phyloP scores from a whole-genome alignment of 2,888 invertebrate genomes.

The Crocallis elinguaria region DNA sequence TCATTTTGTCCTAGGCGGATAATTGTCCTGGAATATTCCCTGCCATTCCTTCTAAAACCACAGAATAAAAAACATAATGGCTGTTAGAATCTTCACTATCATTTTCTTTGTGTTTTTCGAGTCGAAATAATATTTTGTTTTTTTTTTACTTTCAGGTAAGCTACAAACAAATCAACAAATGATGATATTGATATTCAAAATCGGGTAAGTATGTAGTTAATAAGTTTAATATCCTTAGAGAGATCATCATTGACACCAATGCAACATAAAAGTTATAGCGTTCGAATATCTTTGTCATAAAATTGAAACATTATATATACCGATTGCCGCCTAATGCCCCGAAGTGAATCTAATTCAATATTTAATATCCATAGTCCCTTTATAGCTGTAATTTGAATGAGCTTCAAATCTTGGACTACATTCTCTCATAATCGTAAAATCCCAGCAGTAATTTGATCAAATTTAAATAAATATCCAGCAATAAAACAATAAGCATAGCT shows the following conservation, averaged over 20 bases:
- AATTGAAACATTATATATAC: slow-evolving; percentile 19
- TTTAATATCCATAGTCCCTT: slow-evolving; percentile 32
- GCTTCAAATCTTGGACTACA: slow-evolving; percentile 37
- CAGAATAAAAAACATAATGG: slow-evolving; percentile 29
- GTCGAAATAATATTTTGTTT: slow-evolving; percentile 22
- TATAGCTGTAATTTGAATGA: slow-evolving; percentile 35
- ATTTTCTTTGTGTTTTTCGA: slow-evolving; percentile 13
- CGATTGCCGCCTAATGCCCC: slow-evolving; percentile 25
- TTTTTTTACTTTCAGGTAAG: slow-evolving; percentile 62
- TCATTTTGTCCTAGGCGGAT: slow-evolving; percentile 66
- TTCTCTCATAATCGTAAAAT: slow-evolving; percentile 48
- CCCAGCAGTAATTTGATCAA: slow-evolving; percentile 59
- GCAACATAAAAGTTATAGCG: slow-evolving; percentile 11
- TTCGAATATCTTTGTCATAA: slow-evolving; percentile 24
- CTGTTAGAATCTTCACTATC: slow-evolving; percentile 23
- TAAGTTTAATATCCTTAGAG: slow-evolving; percentile 2
- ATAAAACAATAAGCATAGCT: slow-evolving; percentile 51
- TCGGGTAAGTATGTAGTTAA: slow-evolving; percentile 44
- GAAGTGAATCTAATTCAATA: slow-evolving; percentile 35
- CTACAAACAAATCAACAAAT: slow-evolving; percentile 29
- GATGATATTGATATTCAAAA: slow-evolving; percentile 37
- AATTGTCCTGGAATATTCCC: slow-evolving; percentile 53
- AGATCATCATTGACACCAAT: slow-evolving; percentile 1
- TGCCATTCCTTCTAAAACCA: slow-evolving; percentile 37
- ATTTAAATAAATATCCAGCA: slow-evolving; percentile 62